Evolutionary conservation across 2,797 vertebrate genomes (phyloP).

Genomic region (Anas bahamensis): DNA sequence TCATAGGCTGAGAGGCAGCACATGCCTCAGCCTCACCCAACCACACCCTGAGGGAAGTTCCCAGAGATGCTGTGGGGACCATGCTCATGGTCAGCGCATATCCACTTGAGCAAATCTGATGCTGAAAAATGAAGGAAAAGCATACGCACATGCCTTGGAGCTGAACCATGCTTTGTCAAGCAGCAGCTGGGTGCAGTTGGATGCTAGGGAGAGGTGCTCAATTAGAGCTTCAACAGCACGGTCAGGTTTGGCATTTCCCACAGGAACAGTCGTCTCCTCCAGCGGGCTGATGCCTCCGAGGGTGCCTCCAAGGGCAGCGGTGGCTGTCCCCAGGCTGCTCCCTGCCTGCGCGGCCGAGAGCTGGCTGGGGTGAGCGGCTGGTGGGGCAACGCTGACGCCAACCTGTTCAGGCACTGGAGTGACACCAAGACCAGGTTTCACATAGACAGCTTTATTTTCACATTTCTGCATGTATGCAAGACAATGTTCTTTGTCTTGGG

Average conservation of each 20-base stretch:
- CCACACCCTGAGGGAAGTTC: rapidly evolving
- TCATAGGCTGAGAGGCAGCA: background rate
- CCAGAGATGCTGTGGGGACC: background rate
- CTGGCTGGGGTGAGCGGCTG: rapidly evolving
- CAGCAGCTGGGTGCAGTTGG: background rate
- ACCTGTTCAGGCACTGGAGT: background rate
- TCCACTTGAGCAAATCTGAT: rapidly evolving
- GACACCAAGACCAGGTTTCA: background rate
- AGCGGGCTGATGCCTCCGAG: background rate
- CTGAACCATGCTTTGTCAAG: background rate
- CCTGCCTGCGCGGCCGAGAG: background rate
- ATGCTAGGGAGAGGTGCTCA: rapidly evolving
- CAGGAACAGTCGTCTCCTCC: background rate
- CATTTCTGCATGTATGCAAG: background rate
- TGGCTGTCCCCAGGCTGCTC: background rate
- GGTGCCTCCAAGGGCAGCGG: background rate
- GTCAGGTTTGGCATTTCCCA: background rate
- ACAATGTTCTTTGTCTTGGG: background rate
- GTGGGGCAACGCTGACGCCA: background rate
- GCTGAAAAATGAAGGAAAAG: background rate
- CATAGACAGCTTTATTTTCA: conserved; percentile 50
- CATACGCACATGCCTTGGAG: rapidly evolving
- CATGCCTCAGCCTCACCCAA: background rate
- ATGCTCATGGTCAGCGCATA: rapidly evolving
- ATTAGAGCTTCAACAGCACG: background rate